phyloP scores from a whole-genome alignment of 2,113 vertebrate species.

The Cettia cetti region DNA sequence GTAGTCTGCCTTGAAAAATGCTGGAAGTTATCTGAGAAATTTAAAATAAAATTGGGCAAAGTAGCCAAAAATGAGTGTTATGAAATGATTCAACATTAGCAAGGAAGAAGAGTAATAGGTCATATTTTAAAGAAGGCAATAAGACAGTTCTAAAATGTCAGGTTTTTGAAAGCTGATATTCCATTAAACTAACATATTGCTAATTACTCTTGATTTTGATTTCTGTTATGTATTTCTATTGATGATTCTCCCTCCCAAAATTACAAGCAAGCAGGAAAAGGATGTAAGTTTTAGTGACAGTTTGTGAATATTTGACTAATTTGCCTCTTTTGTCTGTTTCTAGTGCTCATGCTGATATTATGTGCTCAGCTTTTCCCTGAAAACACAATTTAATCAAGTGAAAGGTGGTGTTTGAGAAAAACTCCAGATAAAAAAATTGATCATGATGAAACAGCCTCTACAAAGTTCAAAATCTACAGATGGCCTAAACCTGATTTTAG shows the following conservation, averaged over 20 bases:
- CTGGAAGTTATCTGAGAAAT: neutral
- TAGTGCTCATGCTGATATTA: neutral
- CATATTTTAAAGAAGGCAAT: neutral
- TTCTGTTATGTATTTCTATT: neutral
- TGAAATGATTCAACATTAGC: neutral
- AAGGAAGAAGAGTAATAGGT: neutral
- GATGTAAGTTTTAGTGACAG: neutral
- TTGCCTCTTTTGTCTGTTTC: neutral
- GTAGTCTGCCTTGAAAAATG: neutral
- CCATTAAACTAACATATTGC: neutral
- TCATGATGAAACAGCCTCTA: constrained; percentile 29
- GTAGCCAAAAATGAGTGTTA: neutral
- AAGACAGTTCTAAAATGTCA: neutral
- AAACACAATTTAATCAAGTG: neutral
- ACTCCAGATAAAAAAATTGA: neutral
- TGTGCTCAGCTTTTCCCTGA: neutral
- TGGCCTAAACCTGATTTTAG: neutral
- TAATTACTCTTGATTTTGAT: neutral
- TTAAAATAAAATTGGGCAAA: neutral
- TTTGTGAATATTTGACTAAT: neutral
- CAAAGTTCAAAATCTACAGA: constrained; percentile 33
- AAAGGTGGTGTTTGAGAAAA: neutral
- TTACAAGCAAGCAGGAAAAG: neutral
- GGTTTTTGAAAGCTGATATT: neutral
- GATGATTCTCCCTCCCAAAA: neutral